Evolutionary conservation across 2,888 invertebrate genomes (phyloP), one percentile per base, ranked within the genome.

Genomic region (Carpatolechia fugitivella): DNA sequence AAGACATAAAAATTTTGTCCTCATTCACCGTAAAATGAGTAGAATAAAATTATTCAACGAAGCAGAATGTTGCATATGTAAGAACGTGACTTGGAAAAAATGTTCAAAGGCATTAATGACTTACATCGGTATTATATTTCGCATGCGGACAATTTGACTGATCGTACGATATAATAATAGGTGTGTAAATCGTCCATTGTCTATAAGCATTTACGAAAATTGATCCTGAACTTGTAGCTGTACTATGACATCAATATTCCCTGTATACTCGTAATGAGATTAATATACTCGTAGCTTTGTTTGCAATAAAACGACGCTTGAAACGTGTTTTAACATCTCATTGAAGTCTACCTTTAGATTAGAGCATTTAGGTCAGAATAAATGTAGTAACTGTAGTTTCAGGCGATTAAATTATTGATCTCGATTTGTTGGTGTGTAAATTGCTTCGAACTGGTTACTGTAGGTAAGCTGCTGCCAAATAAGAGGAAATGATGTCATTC

Each of bases 331-430:
- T 59, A 52, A 41, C 51, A 53, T 49, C 40, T 51, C 55, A 46
- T 35, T 20, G 41, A 50, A 50, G 41, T 54, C 13, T 13, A 47
- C n/a, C 65, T 66, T 58, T 61, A 60, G 65, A 62, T 59, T 61
- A 64, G 67, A 69, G 70, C 66, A 79, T 78, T 78, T 70, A 63
- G 78, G 79, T 78, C 77, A 68, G 65, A 73, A 77, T 75, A 80
- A 72, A 77, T 72, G 76, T 76, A 74, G 67, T 85, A 85, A 86
- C 85, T 80, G 85, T 85, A 76, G 64, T 76, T 71, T 70, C 64
- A 68, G 70, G 68, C 69, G 71, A 78, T 74, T 68, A 72, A 66
- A 72, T 65, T 64, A 75, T 78, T 66, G 72, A 68, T 71, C 70
- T 67, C 61, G 62, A 73, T 73, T 68, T 69, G 75, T 78, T 77